Percentiles rank a stretch among this genome's conserved stretches.
Evolutionary conservation across 1,140 invertebrate species (phyloP).

Genomic region (Anastrepha obliqua): DNA sequence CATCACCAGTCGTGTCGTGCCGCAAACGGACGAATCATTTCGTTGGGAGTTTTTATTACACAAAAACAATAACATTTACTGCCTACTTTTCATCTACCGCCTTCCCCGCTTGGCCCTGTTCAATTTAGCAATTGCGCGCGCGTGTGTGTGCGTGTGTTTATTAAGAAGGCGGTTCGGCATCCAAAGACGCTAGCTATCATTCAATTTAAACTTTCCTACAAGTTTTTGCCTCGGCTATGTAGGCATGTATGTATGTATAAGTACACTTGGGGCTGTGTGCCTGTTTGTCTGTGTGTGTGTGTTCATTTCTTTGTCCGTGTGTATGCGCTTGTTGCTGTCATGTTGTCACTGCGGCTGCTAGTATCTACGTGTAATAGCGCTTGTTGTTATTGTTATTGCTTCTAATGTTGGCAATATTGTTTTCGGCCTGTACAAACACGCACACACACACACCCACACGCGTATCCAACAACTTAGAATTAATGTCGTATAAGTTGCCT

Average conservation of each 20-base stretch:
- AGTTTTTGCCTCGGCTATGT: background rate
- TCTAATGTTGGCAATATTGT: conserved; percentile 52
- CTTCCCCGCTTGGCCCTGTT: background rate
- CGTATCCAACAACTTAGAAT: conserved; percentile 1
- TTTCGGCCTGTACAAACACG: background rate
- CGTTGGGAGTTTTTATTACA: conserved; percentile 43
- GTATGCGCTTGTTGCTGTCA: conserved; percentile 20
- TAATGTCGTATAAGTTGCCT: conserved; percentile 32
- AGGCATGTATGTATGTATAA: background rate
- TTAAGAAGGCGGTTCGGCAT: no score
- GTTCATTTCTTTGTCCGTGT: background rate
- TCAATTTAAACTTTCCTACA: conserved; percentile 28
- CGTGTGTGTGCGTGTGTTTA: background rate
- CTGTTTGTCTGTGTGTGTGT: background rate
- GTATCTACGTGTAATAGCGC: conserved; percentile 2
- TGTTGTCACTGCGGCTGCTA: conserved; percentile 31
- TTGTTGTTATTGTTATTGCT: conserved; percentile 21
- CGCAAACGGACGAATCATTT: conserved; percentile 20
- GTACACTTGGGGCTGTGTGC: background rate
- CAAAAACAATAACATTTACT: conserved; percentile 52
- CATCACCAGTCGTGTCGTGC: conserved; percentile 1
- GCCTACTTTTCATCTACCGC: background rate
- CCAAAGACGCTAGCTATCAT: background rate
- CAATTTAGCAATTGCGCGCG: no score
- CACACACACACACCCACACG: background rate